Conservation (phyloP, 2,888 invertebrate genomes). For the Pristionchus exspectatus region DNA sequence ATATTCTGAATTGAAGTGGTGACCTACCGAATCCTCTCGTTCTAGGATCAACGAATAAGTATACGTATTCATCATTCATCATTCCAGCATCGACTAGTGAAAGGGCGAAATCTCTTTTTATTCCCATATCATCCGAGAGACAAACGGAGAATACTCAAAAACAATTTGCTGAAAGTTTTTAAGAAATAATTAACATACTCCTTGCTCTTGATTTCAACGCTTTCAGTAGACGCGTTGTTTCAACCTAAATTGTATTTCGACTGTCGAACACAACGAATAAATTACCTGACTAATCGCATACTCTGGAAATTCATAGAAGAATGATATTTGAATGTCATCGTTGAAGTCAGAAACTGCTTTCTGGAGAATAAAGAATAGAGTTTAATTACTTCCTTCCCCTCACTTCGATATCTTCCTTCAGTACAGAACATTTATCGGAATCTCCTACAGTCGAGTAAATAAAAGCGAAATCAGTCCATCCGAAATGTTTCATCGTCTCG, state of each 20-base stretch:
- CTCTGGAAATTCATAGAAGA: slow-evolving; percentile 52
- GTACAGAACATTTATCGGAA: slow-evolving; percentile 63
- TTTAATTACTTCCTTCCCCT: background rate
- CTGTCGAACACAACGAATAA: background rate
- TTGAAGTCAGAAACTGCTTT: slow-evolving; percentile 50
- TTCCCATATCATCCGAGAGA: slow-evolving; percentile 56
- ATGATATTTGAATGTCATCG: slow-evolving; percentile 42
- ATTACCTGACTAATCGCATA: background rate
- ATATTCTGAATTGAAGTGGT: background rate
- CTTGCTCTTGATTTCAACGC: slow-evolving; percentile 13
- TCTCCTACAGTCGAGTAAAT: slow-evolving; percentile 65
- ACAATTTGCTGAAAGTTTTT: background rate
- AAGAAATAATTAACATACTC: background rate
- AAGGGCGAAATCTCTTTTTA: slow-evolving; percentile 56
- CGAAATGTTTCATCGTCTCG: slow-evolving; percentile 58
- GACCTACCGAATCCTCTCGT: slow-evolving; percentile 60
- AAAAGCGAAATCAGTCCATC: slow-evolving; percentile 67
- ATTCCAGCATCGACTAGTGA: slow-evolving; percentile 64
- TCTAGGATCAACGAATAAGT: slow-evolving; percentile 67
- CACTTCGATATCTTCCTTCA: slow-evolving; percentile 63
- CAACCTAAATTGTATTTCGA: background rate
- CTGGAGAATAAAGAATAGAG: background rate
- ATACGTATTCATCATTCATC: slow-evolving; percentile 72
- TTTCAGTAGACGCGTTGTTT: background rate
- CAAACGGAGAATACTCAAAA: slow-evolving; percentile 62